Conservation (phyloP, 2,888 invertebrate genomes). For the Drosophila affinis region DNA sequence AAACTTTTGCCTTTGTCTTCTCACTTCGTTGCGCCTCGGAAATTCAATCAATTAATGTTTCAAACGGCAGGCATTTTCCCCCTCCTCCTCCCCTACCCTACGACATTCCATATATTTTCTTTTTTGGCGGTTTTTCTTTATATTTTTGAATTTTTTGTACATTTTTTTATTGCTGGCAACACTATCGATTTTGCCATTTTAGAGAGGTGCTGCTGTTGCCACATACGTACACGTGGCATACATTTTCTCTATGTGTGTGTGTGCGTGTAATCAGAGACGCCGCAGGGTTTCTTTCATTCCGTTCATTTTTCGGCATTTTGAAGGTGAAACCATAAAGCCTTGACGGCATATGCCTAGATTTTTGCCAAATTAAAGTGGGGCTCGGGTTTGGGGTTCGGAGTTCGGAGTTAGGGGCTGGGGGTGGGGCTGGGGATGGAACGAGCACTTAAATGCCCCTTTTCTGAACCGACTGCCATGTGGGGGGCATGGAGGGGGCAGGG, state of each 20-base stretch:
- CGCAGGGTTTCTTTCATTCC: conserved; percentile 46
- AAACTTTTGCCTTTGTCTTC: conserved; percentile 36
- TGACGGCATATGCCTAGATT: conserved; percentile 60
- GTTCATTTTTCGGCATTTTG: conserved; percentile 18
- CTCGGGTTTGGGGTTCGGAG: background rate
- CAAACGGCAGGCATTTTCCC: conserved; percentile 1
- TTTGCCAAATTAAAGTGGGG: conserved; percentile 54
- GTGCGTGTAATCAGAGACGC: conserved; percentile 52
- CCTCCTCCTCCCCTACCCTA: background rate
- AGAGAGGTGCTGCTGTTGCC: conserved; percentile 1
- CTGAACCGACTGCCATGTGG: background rate
- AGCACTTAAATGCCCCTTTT: conserved; percentile 23
- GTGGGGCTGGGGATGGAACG: background rate
- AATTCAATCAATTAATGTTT: conserved; percentile 68
- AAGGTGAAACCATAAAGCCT: conserved; percentile 61
- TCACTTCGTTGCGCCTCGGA: conserved; percentile 43
- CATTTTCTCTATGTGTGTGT: background rate
- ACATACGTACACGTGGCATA: conserved; percentile 44
- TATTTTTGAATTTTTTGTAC: background rate
- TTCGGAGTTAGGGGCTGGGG: background rate
- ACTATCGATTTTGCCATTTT: conserved; percentile 69
- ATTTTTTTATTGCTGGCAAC: background rate
- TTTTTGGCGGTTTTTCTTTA: background rate
- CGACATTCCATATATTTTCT: conserved; percentile 6
- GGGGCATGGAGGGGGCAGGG: too few relatives aligned